Percentiles rank a stretch among this genome's conserved stretches.
Evolutionary conservation across 2,888 invertebrate genomes (phyloP).

Genomic region (Nysson spinosus): DNA sequence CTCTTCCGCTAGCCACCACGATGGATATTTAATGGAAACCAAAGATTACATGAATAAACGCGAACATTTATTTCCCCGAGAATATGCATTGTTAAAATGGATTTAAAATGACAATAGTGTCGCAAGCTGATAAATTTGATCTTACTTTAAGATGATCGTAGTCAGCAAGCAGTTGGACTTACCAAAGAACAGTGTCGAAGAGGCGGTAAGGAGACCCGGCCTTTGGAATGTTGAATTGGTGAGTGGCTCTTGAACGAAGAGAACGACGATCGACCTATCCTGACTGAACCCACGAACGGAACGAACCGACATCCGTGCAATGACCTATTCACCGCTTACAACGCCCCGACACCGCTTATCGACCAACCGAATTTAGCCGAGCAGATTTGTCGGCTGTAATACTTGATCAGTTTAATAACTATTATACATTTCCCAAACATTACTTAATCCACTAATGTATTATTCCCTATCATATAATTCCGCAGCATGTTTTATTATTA

Average conservation of each 20-base stretch:
- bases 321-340: slow-evolving; percentile 58
- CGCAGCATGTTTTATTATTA: not conserved
- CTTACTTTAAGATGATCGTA: slow-evolving; percentile 53
- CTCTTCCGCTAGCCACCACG: not conserved
- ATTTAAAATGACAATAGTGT: not conserved
- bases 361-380: slow-evolving; percentile 76
- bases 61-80: no score
- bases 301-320: slow-evolving; percentile 64
- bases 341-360: slow-evolving; percentile 65
- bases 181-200: slow-evolving; percentile 80
- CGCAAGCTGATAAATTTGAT: not conserved
- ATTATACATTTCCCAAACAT: not conserved
- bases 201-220: slow-evolving; percentile 78
- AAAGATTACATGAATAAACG: no score
- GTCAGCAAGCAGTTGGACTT: slow-evolving; percentile 79
- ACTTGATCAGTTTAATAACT: slow-evolving; percentile 19
- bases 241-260: slow-evolving; percentile 77
- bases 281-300: slow-evolving; percentile 49
- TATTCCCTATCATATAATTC: not conserved
- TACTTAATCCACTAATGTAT: not conserved
- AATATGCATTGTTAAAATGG: not conserved
- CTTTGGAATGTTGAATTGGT: slow-evolving; percentile 85
- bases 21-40: no score
- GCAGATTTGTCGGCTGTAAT: slow-evolving; percentile 54
- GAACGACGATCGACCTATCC: slow-evolving; percentile 44